phyloP scores from a whole-genome alignment of 1,140 invertebrate genomes.

The Ceratitis capitata region DNA sequence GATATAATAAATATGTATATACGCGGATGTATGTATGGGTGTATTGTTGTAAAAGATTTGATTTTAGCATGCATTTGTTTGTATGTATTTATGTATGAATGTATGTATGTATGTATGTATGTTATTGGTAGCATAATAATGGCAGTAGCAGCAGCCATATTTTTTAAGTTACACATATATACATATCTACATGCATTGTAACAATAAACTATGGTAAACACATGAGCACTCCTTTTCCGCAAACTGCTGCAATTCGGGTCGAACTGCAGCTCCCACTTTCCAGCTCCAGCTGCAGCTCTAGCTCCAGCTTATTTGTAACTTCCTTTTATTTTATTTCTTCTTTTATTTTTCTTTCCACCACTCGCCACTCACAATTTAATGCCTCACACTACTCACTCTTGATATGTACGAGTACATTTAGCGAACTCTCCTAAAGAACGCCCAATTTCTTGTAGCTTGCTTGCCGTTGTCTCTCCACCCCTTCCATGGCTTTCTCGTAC shows the following conservation, averaged over 20 bases:
- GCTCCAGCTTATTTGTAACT: background rate
- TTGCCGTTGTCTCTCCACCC: background rate
- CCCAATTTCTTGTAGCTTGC: background rate
- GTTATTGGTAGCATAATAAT: background rate
- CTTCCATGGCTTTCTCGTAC: background rate
- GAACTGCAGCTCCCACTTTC: background rate
- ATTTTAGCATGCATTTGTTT: background rate
- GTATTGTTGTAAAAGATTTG: slow-evolving; percentile 1
- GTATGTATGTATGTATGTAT: slow-evolving; percentile 22
- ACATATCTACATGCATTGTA: background rate
- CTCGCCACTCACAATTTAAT: background rate
- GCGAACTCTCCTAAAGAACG: background rate
- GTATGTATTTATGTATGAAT: background rate
- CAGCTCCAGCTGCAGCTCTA: background rate
- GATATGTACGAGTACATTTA: background rate
- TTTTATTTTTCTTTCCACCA: background rate
- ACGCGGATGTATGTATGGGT: background rate
- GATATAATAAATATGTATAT: background rate
- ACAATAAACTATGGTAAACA: too few species aligned
- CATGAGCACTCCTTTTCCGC: too few species aligned
- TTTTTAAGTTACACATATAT: background rate
- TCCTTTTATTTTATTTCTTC: background rate
- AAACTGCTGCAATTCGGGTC: too few species aligned
- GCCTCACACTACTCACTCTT: background rate
- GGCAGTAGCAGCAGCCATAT: slow-evolving; percentile 7